These are phyloP conservation scores for Cephus cinctus DNA, from an alignment of 1,140 invertebrate species.

Conservation along the genomic window DNA sequence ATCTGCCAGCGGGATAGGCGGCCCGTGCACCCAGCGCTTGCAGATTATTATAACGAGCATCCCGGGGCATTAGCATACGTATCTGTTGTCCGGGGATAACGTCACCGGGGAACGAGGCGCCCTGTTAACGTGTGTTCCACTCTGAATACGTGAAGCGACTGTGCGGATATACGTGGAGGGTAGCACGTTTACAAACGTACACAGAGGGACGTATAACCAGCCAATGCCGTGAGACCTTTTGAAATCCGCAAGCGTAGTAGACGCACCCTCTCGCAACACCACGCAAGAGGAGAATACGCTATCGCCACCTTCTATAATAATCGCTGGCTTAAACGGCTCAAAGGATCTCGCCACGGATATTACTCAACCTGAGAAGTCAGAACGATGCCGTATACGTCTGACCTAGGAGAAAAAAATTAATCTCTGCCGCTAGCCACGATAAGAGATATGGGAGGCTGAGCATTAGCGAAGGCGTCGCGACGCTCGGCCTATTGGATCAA, in stretches of 20 bases:
- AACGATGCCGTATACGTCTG: conserved; percentile 4
- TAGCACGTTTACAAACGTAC: no score
- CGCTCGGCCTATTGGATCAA: conserved; percentile 37
- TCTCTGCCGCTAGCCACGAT: no score
- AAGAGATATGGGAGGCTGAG: conserved; percentile 34
- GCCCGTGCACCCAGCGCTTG: conserved; percentile 25
- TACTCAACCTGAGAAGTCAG: conserved; percentile 26
- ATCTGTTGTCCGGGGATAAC: conserved; percentile 25
- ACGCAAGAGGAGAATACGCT: conserved; percentile 8
- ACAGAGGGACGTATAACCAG: no score
- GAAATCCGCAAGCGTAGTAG: conserved; percentile 18
- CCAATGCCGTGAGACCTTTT: conserved; percentile 22
- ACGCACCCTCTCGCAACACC: no score
- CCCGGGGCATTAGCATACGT: conserved; percentile 37
- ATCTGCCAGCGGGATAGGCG: neutral
- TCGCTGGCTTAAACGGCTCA: no score
- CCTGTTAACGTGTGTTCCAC: no score
- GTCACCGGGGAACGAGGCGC: neutral
- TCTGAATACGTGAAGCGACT: neutral
- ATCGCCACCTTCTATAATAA: neutral
- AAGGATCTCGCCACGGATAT: conserved; percentile 16
- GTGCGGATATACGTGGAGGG: no score
- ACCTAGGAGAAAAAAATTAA: neutral
- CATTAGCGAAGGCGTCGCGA: conserved; percentile 30
- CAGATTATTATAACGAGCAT: conserved; percentile 46